Base-by-base conservation (phyloP, 2,113 vertebrate genomes). In the Paracanthobrama guichenoti region DNA sequence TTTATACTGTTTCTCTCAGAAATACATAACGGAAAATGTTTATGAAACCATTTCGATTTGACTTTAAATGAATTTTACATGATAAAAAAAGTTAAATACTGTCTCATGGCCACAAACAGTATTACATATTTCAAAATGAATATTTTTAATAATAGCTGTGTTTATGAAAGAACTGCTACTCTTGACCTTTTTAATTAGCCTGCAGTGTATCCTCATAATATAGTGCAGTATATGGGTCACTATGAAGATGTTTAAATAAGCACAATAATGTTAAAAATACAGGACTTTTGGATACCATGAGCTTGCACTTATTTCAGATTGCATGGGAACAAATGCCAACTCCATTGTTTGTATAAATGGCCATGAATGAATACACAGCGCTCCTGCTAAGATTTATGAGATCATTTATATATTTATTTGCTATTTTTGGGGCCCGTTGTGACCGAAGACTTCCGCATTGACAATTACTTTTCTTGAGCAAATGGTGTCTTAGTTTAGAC, bases 291-390 rank as follows among this genome's bases (percentile, higher is more conserved):
- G 24, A 82, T 46, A 26, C 53, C 50, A 48, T 35, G 62, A 59
- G 48, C 79, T 66, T 75, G 73, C 77, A 62, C 35, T 78, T 80
- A 55, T 4, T 62, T 22, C 79, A 82, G 53, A 87, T 42, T 80
- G 59, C 59, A n/a, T 72, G 55, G 67, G 35, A 83, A 84, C 83
- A 55, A 69, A 79, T 67, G 57, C 22, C 66, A 48, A 46, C n/a
- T 12, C 59, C 48, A 75, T 85, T 87, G 84, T 85, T 67, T 85
- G 84, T 24, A 35, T 57, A 55, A 82, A 87, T 79, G 80, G 69
- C 59, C 44, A 80, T 18, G 26, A 53, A 48, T 71, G 14, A 60
- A 67, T 57, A 60, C 39, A 13, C 66, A 64, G 62, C 18, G 66
- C 6, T 77, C 69, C 31, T 48, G 26, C 44, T 74, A 31, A 74